These are phyloP conservation scores for Stomatorhinus walkeri DNA, from an alignment of 2,797 vertebrate species.

Conservation along the genomic window DNA sequence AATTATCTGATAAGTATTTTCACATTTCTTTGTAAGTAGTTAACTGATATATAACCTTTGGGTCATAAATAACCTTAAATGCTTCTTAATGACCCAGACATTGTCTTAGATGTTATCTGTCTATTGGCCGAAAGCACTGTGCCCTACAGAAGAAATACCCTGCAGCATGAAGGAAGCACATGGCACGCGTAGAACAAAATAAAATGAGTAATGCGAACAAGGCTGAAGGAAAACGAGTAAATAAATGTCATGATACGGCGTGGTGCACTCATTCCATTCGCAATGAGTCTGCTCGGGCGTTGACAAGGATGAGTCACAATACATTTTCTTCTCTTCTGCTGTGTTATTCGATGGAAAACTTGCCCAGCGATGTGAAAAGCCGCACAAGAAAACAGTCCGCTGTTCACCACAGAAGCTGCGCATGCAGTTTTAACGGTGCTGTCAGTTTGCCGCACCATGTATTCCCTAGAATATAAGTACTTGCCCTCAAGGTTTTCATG, in stretches of 20 bases:
- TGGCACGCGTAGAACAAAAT: not conserved
- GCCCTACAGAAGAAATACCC: not conserved
- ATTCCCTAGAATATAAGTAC: conserved; percentile 26
- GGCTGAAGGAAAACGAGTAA: not conserved
- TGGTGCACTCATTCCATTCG: not conserved
- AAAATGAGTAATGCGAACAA: not conserved
- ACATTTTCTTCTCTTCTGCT: not conserved
- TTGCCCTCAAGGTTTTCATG: conserved; percentile 36
- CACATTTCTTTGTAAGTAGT: not conserved
- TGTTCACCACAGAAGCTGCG: conserved; percentile 41
- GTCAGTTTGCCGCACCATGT: conserved; percentile 43
- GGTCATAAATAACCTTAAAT: not conserved
- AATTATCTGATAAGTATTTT: not conserved
- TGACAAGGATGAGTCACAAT: not conserved
- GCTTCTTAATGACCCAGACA: not conserved
- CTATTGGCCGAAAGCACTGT: not conserved
- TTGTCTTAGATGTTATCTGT: not conserved
- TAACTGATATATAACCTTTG: not conserved
- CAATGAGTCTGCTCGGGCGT: not conserved
- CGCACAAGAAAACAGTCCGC: conserved; percentile 41
- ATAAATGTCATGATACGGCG: not conserved
- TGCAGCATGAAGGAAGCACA: not conserved
- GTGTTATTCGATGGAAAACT: conserved; percentile 27
- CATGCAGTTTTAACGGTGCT: conserved; percentile 37
- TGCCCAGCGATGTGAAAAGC: conserved; percentile 38